Evolutionary conservation across 2,888 invertebrate species (phyloP), one percentile per base, ranked within the genome.

Genomic region (Macroteleia sp.): DNA sequence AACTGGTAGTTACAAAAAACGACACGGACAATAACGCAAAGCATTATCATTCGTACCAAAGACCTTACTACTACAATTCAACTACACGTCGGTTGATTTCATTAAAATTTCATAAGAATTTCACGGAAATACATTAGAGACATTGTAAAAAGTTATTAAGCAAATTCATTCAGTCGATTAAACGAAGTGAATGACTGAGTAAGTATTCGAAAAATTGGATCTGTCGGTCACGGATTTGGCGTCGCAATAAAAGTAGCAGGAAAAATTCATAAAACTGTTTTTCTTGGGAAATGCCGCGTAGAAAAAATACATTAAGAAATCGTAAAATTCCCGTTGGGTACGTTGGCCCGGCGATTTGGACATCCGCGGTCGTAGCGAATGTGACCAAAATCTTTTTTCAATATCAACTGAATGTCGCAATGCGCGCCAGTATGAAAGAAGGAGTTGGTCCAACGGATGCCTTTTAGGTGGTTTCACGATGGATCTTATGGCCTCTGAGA

Each of bases 401-500:
- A 22, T 57, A 39, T 54, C 44, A 42, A 19, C 34, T 19, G 57
- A 36, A 20, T 69, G 62, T 69, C 50, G 76, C 19, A 76, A 76
- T 48, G 39, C 59, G 59, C 44, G 50, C 16, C 57, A 44, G 19
- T 34, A 42, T 20, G 57, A 30, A 28, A 56, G 20, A 61, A 69
- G 57, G 54, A 66, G 62, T 61, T 62, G 52, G 57, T 28, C 62
- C 54, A 76, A 44, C 67, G 56, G 80, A 76, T 71, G 81, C 64
- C 79, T 79, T 75, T 69, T 71, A 79, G 57, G 77, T 74, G 79
- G 80, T 77, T 79, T 74, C 76, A 77, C 71, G 81, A 46, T 62
- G 74, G 77, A 64, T 79, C 76, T 79, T 81, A 75, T 57, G 25
- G 70, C 50, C 83, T 81, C 81, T 78, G 81, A 81, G 82, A 79